These are phyloP conservation scores for Acridotheres tristis DNA, from an alignment of 2,797 vertebrate genomes.

Conservation along the genomic window DNA sequence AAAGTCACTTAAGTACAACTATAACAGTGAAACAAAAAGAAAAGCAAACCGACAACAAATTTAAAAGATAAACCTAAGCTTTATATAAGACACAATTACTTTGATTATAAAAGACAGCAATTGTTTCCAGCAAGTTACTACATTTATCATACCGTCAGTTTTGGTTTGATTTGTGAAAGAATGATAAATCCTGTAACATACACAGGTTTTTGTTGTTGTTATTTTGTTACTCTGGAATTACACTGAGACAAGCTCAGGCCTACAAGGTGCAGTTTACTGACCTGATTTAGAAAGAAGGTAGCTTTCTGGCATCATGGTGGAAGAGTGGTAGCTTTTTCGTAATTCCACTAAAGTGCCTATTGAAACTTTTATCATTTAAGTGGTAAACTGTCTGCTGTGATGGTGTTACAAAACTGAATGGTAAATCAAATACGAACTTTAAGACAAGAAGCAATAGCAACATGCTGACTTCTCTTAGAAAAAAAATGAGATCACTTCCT, in stretches of 20 bases:
- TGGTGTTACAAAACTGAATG: constrained; percentile 47
- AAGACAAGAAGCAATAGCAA: constrained; percentile 73
- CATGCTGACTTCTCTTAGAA: constrained; percentile 65
- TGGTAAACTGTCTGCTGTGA: constrained; percentile 73
- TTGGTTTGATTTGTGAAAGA: constrained; percentile 64
- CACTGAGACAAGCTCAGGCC: constrained; percentile 78
- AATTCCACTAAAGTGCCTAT: constrained; percentile 85
- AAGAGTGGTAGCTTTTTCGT: constrained; percentile 81
- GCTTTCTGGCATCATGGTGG: constrained; percentile 78
- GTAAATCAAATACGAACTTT: constrained; percentile 52
- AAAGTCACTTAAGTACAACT: constrained; percentile 75
- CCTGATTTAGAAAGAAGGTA: constrained; percentile 69
- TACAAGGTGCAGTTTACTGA: constrained; percentile 71
- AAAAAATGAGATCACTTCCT: constrained; percentile 35
- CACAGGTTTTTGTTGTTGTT: constrained; percentile 54
- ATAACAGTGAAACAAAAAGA: neutral
- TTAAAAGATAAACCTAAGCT: constrained; percentile 63
- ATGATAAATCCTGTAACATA: constrained; percentile 57
- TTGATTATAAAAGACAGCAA: constrained; percentile 62
- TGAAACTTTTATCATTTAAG: constrained; percentile 79
- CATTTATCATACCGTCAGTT: constrained; percentile 74
- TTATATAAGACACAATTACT: constrained; percentile 64
- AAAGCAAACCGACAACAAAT: constrained; percentile 33
- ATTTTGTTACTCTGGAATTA: constrained; percentile 74
- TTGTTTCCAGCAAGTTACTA: constrained; percentile 72